A percentile compares a stretch with the other conserved stretches of the same genome.
These are phyloP conservation scores for Lonchura striata DNA, from an alignment of 2,113 vertebrate genomes.

Conservation along the genomic window DNA sequence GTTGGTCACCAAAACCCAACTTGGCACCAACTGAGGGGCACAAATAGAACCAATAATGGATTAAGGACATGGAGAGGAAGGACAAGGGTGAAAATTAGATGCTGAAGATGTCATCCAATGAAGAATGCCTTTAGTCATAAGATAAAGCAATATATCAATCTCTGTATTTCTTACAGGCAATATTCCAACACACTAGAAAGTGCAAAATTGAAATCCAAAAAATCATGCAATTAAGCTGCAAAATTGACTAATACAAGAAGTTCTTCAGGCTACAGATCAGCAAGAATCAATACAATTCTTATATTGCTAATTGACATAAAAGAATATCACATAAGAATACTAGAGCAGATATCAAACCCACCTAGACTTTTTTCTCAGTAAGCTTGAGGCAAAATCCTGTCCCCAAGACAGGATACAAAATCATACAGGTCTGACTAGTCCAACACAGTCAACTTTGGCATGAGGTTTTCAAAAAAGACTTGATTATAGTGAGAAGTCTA, in stretches of 20 bases:
- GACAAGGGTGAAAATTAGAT: neutral
- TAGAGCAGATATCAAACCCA: neutral
- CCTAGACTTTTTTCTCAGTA: neutral
- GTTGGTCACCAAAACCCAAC: neutral
- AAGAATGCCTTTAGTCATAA: neutral
- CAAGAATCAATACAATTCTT: neutral
- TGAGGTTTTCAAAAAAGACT: neutral
- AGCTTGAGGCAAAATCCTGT: neutral
- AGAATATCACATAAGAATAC: fast-evolving
- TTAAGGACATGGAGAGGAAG: neutral
- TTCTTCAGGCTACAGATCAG: neutral
- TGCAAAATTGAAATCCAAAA: neutral
- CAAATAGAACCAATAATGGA: neutral
- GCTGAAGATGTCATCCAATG: neutral
- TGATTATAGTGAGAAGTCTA: neutral
- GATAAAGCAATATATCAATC: neutral
- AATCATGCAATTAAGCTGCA: neutral
- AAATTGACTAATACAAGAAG: neutral
- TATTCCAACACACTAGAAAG: neutral
- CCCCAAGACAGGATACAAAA: neutral
- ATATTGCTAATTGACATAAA: neutral
- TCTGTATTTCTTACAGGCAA: neutral
- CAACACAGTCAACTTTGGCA: fast-evolving
- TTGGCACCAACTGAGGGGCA: neutral
- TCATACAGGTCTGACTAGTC: neutral